Base-by-base conservation (phyloP, 2,888 invertebrate species). In the Yponomeuta evonymella region DNA sequence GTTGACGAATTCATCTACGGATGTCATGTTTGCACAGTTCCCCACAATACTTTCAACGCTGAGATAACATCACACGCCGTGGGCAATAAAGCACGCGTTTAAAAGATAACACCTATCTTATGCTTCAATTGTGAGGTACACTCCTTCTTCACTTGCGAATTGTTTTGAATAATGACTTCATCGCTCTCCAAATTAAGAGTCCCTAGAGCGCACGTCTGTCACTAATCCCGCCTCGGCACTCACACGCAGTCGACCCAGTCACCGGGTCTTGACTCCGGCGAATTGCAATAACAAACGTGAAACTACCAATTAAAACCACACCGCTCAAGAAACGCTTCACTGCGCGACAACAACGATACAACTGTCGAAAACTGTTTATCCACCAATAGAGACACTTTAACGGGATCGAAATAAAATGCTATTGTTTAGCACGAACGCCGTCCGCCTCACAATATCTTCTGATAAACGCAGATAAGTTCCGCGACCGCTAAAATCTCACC, bases 1-100 rank as follows among this genome's bases (percentile, higher is more conserved):
- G 83, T 85, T 87, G 79, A 90, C 91, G 80, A 91, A 87, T 83
- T 92, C 91, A 80, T 92, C 91, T 80, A 92, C 76, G 29, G 90
- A 90, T 79, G 86, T 82, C 90, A 89, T 90, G 82, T 80, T 15
- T 30, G 15, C 15, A 43, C n/a, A 43, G 9, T n/a, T 43, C 36
- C 67, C 65, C 43, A 11, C 43, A 67, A 15, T 58, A 58, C 51
- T 12, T 58, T 58, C 51, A 12, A 58, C 51, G 15, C 15, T 58
- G 3, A 58, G 51, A 58, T 58, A 30, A 64, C 51, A 15, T 15
- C 51, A 58, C 51, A 58, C 51, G 51, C 12, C 2, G 51, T 12
- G 6, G 51, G 51, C 51, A 51, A 51, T 6, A 51, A 51, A 51
- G 51, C 51, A 51, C 10, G 51, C 51, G 12, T 58, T 58, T 3